Conservation (phyloP, 1,140 invertebrate genomes). For the Rhyzopertha dominica region DNA sequence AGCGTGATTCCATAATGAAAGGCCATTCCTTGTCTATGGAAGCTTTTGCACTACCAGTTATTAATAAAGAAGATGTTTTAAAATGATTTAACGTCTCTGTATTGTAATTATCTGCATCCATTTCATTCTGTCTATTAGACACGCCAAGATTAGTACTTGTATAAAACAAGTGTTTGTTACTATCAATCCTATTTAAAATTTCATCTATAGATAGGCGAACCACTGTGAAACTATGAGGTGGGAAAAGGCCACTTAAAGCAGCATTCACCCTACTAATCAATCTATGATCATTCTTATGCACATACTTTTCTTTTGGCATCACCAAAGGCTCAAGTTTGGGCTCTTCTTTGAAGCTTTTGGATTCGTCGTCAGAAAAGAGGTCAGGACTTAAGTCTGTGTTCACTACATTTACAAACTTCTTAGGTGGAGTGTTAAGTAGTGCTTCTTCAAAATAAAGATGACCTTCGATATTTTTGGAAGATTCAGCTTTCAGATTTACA, state of each 20-base stretch:
- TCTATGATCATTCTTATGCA: conserved; percentile 32
- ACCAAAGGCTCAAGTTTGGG: background rate
- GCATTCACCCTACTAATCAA: conserved; percentile 44
- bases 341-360: conserved; percentile 5
- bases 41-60: too few relatives aligned
- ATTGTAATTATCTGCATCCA: conserved; percentile 6
- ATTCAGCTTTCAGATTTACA: background rate
- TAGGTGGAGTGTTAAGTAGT: conserved; percentile 22
- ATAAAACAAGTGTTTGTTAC: conserved; percentile 34
- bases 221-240: conserved; percentile 61
- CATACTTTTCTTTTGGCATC: conserved; percentile 27
- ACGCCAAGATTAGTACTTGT: conserved; percentile 8
- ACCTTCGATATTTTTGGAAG: conserved; percentile 1
- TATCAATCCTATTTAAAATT: conserved; percentile 47
- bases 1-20: conserved; percentile 51
- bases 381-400: conserved; percentile 47
- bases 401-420: conserved; percentile 22
- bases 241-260: conserved; percentile 54
- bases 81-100: too few relatives aligned
- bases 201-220: conserved; percentile 56
- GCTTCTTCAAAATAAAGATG: background rate
- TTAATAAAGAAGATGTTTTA: too few relatives aligned
- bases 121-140: conserved; percentile 8
- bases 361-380: conserved; percentile 53
- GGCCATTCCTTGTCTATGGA: conserved; percentile 50